These are phyloP conservation scores for Synanthedon andrenaeformis DNA, from an alignment of 2,888 invertebrate genomes.

Conservation along the genomic window DNA sequence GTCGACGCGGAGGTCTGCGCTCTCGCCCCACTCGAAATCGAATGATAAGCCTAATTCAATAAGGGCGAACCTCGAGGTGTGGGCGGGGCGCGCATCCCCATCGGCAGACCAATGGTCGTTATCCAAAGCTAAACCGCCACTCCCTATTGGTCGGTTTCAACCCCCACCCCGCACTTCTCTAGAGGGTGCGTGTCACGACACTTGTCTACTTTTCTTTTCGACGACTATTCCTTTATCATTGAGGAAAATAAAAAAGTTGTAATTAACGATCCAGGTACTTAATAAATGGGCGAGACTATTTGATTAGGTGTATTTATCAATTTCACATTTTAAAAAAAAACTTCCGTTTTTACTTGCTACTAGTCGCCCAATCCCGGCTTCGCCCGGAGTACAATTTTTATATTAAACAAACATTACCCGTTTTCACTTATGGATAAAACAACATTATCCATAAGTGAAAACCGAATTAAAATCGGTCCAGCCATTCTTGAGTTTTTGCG, in stretches of 20 bases:
- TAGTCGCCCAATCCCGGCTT: too few species aligned
- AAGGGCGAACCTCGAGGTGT: slow-evolving; percentile 72
- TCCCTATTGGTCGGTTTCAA: slow-evolving; percentile 30
- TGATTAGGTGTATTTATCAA: slow-evolving; percentile 18
- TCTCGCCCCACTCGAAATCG: slow-evolving; percentile 69
- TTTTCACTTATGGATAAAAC: too few species aligned
- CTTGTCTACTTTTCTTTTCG: slow-evolving; percentile 72
- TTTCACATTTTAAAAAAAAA: background rate
- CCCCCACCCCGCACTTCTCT: slow-evolving; percentile 29
- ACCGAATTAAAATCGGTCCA: too few species aligned
- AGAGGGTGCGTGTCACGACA: slow-evolving; percentile 68
- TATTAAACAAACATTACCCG: too few species aligned
- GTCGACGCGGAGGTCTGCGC: slow-evolving; percentile 58
- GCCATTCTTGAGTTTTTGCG: too few species aligned
- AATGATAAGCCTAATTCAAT: slow-evolving; percentile 86
- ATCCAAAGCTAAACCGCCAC: slow-evolving; percentile 42
- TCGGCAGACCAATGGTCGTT: slow-evolving; percentile 22
- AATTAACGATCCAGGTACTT: slow-evolving; percentile 69
- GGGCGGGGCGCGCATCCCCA: slow-evolving; percentile 61
- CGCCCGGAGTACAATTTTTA: too few species aligned
- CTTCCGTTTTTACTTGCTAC: background rate
- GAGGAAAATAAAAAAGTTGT: slow-evolving; percentile 70
- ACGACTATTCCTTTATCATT: slow-evolving; percentile 71
- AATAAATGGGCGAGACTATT: slow-evolving; percentile 53
- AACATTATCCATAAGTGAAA: too few species aligned